Evolutionary conservation across 2,888 invertebrate genomes (phyloP), one percentile per base, ranked within the genome.

Genomic region (Anthrax anthrax): DNA sequence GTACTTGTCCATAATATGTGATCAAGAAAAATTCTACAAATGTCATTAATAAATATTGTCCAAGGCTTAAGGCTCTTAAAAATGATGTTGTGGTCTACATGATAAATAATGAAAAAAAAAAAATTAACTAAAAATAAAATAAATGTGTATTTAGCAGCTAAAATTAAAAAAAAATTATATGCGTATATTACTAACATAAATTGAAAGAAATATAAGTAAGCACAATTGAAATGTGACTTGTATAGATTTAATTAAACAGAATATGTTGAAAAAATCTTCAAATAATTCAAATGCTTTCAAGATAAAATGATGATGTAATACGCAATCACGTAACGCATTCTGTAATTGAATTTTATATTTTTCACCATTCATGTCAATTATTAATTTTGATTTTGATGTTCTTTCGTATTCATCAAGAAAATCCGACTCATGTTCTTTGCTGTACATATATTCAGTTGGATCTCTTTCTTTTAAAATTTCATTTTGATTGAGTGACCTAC

Each of bases 221-320:
- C 58, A 59, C 9, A 54, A 47, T 34, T 56, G 48, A 13, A 56
- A 47, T 37, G 57, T 56, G 6, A 53, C 48, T 42, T 57, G 50
- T 3, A 55, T 34, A 41, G 56, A 54, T 50, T 57, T 58, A 1
- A 55, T 46, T 23, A 61, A 44, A 13, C 55, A 49, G 29, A 57
- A 52, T 2, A 54, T 53, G 18, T 54, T 52, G 38, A 52, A 57
- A 47, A 61, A 58, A 8, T 50, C 44, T 39, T 60, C 56, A 13
- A 59, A 46, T 14, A 48, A 42, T 27, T 46, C 37, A 42, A 56
- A 56, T 45, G 55, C 54, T 18, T 51, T 48, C 38, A 60, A 38
- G 19, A 60, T 51, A 18, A 49, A 50, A 46, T 56, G 55, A 49
- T 61, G 59, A 39, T 56, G 57, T 34, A 43, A 9, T 6, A 58